Base-by-base conservation (phyloP, 2,888 invertebrate genomes). In the Cheilosia vulpina region DNA sequence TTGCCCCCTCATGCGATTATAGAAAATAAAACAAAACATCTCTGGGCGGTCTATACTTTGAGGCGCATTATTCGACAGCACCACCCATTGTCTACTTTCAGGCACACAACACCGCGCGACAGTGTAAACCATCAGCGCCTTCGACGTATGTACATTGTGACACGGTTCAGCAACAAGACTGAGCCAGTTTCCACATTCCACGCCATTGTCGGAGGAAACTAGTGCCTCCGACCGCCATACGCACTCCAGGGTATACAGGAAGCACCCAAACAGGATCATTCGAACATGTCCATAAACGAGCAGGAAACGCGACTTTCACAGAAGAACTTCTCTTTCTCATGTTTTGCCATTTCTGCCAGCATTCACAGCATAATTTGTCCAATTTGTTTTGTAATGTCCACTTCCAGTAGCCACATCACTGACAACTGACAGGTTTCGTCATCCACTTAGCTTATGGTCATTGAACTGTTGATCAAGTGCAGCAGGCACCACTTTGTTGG, bases 361-460 rank as follows among this genome's bases (percentile, higher is more conserved):
- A 41, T 15, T 2, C 19, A 21, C 21, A 47, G 38, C 19, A 1
- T 27, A 19, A 45, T 45, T 43, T 34, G 11, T 21, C 17, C 15
- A 24, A 60, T 47, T n/a, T n/a, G 11, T 50, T 43, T 7, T 41
- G 31, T 68, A 41, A 45, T 66, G 11, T 53, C 41, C 55, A 58
- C 55, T 47, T 68, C 68, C 73, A 73, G 41, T 34, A 69, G 5
- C 57, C 68, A 81, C 47, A 57, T 57, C 38, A 27, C 5, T 27
- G 5, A 27, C 53, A 45, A 19, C 27, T 69, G 75, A 63, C 75
- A 63, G 50, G 62, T 68, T 62, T 47, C 24, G 45, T 38, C 47
- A 62, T 60, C 47, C 24, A 73, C 34, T 75, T 60, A 58, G 47
- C 41, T 75, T 58, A 41, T 75, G 84, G 75, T 76, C 84, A 62